These are phyloP conservation scores for Loxodonta africana DNA, from an alignment of 2,113 vertebrate species.

Conservation along the genomic window DNA sequence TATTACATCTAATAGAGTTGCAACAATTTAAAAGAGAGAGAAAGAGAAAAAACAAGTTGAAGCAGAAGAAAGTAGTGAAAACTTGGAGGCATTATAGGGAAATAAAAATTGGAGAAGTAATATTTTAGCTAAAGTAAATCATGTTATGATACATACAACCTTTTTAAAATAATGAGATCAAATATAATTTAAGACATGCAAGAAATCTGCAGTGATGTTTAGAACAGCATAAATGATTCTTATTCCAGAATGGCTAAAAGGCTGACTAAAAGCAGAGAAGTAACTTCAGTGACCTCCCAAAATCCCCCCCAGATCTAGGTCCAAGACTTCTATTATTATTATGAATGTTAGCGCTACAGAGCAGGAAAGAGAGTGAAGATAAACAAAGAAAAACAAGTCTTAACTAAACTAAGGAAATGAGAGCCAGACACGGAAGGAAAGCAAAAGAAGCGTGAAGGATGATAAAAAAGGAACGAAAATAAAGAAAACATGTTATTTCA, in stretches of 20 bases:
- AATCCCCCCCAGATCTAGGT: constrained; percentile 10
- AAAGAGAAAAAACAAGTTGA: not conserved
- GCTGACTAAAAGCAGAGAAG: not conserved
- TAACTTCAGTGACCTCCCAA: not conserved
- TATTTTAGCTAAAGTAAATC: not conserved
- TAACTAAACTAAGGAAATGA: constrained; percentile 75
- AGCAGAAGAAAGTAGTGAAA: not conserved
- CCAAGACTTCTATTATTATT: constrained; percentile 56
- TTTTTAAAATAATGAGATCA: constrained; percentile 29
- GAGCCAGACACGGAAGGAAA: constrained; percentile 77
- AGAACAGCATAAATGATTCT: not conserved
- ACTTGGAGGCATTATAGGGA: not conserved
- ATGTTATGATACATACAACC: not conserved
- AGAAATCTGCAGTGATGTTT: not conserved
- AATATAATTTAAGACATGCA: constrained; percentile 44
- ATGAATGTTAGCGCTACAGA: constrained; percentile 36
- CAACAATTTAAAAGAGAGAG: not conserved
- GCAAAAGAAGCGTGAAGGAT: constrained; percentile 75
- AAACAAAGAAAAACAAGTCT: constrained; percentile 78
- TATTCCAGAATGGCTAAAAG: not conserved
- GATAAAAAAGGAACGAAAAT: constrained; percentile 70
- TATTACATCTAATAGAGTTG: not conserved
- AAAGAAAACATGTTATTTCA: constrained; percentile 81
- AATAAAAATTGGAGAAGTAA: not conserved
- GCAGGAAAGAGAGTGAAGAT: constrained; percentile 66